These are phyloP conservation scores for Indicator indicator DNA, from an alignment of 2,113 vertebrate genomes.

Conservation along the genomic window DNA sequence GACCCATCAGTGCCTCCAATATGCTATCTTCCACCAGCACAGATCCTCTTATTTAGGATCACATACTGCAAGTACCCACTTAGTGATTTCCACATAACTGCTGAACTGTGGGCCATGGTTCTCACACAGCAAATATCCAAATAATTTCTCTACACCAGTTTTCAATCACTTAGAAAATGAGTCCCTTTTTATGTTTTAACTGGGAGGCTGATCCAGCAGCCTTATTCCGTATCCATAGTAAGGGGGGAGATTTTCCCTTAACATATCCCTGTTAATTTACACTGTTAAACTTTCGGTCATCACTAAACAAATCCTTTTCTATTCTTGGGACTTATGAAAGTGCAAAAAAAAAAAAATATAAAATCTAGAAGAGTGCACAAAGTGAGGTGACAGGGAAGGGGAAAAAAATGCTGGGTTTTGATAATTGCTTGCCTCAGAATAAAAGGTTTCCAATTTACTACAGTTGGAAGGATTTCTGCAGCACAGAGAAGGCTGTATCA, in stretches of 20 bases:
- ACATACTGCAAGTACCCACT: neutral
- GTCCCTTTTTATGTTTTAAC: neutral
- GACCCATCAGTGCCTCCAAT: neutral
- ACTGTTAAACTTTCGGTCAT: neutral
- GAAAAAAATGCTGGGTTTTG: conserved; percentile 44
- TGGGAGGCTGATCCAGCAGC: neutral
- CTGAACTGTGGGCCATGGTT: neutral
- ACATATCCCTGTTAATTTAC: neutral
- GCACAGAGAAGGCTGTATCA: neutral
- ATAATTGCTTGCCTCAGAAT: conserved; percentile 58
- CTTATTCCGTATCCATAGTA: neutral
- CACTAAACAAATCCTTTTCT: conserved; percentile 13
- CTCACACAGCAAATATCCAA: neutral
- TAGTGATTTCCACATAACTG: neutral
- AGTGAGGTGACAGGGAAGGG: neutral
- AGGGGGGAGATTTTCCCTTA: neutral
- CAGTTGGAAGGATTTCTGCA: conserved; percentile 46
- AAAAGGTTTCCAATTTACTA: conserved; percentile 52
- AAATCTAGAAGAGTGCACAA: neutral
- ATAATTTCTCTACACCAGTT: neutral
- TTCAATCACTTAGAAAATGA: neutral
- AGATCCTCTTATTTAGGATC: neutral
- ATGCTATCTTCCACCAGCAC: neutral
- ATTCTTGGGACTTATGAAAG: conserved; percentile 8
- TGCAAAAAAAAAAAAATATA: neutral